Conservation (phyloP, 2,113 vertebrate species). For the Thamnophis sirtalis region DNA sequence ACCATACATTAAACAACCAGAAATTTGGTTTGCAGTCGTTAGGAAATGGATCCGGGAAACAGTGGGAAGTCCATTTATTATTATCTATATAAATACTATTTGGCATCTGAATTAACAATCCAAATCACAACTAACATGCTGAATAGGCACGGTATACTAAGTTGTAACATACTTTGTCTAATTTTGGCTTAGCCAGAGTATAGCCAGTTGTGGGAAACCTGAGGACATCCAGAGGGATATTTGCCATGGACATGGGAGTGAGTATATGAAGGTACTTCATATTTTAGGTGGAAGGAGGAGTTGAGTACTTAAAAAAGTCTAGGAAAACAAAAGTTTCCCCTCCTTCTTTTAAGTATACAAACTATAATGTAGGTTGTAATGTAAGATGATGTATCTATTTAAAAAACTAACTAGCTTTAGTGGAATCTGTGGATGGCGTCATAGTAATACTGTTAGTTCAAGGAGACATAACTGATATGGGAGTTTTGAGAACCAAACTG, state of each 20-base stretch:
- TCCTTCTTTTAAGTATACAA: not conserved
- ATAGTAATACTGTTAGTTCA: not conserved
- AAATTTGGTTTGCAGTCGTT: not conserved
- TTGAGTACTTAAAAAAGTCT: not conserved
- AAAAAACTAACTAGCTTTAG: not conserved
- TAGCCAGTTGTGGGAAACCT: not conserved
- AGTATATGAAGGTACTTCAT: not conserved
- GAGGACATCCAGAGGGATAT: not conserved
- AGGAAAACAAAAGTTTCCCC: not conserved
- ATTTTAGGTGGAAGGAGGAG: not conserved
- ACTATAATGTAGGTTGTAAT: not conserved
- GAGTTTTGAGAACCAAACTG: not conserved
- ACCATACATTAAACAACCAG: not conserved
- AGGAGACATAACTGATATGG: not conserved
- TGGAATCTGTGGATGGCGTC: not conserved
- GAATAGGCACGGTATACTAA: not conserved
- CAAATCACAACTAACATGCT: not conserved
- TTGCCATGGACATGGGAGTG: not conserved
- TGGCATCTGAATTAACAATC: not conserved
- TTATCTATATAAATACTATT: not conserved
- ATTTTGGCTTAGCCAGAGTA: not conserved
- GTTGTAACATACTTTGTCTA: not conserved
- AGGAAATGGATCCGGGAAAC: not conserved
- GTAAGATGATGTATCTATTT: not conserved
- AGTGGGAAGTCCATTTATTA: not conserved